Evolutionary conservation across 2,113 vertebrate species (phyloP).

Genomic region (Aepyceros melampus): DNA sequence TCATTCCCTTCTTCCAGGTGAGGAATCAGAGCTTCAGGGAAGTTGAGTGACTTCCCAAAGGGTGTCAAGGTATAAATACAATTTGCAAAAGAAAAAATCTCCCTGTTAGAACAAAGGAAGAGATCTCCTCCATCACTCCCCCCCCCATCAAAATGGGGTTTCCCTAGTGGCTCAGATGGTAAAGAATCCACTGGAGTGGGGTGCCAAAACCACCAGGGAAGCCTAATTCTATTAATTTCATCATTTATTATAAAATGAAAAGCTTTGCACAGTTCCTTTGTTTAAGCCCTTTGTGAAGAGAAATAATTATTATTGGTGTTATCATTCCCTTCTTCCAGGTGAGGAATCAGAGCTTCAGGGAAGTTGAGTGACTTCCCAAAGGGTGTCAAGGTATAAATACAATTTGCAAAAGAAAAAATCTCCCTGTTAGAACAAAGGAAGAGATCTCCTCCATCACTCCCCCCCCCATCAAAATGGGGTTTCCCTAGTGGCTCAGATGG

Average conservation of each 20-base stretch:
- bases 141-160: not conserved
- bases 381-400: not conserved
- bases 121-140: fast-evolving
- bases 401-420: not conserved
- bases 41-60: not conserved
- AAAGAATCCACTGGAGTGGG: too few species aligned
- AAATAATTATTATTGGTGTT: not conserved
- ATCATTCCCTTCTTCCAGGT: not conserved
- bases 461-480: not conserved
- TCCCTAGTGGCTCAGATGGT: not conserved
- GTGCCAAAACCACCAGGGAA: too few species aligned
- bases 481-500: not conserved
- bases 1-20: not conserved
- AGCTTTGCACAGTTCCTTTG: not conserved
- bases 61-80: not conserved
- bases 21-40: not conserved
- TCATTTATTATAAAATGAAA: not conserved
- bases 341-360: not conserved
- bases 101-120: not conserved
- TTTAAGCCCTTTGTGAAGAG: not conserved
- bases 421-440: not conserved
- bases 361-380: not conserved
- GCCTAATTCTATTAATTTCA: not conserved
- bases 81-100: not conserved
- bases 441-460: fast-evolving